Base-by-base conservation (phyloP, 1,140 invertebrate species). In the Sipha flava region DNA sequence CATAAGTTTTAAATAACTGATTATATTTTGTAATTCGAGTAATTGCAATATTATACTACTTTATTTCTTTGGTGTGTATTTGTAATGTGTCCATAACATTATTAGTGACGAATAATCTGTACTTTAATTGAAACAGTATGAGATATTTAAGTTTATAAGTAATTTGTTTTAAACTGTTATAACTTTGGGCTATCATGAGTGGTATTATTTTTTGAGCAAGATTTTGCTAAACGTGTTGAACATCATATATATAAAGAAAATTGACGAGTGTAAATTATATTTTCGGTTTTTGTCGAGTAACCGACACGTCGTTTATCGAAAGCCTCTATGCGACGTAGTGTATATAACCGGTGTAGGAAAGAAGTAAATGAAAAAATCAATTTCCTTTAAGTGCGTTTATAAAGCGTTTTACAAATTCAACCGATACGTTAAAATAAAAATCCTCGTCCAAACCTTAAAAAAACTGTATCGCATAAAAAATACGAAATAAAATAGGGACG, bases 351-450 rank as follows among this genome's bases (percentile, higher is more conserved):
- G 59, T 66, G 26, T 40, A 26, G 21, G 26, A n/a, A 29, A 77
- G 34, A 18, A 77, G 73, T 57, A 34, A 40, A 77, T 52, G 49
- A 75, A 77, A 77, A 70, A 77, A 77, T 77, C 73, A 77, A 77
- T 77, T 77, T 77, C 52, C 73, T 77, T 54, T 75, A 77, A 77
- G 73, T 77, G 73, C 73, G 73, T 77, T 77, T 77, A 77, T 77
- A 77, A 77, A 77, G 49, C 73, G 49, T 77, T 77, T 77, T 77
- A 77, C 49, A 77, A 77, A 77, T 57, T 77, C 73, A 77, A 77
- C 73, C 73, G 73, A 77, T 77, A 77, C 73, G 73, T 77, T 77
- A 77, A 77, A 77, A 77, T 77, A 77, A 54, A 77, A 77, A 77
- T 77, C 73, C 73, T 59, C 49, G 70, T 47, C 66, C 66, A 47